Evolutionary conservation across 2,888 invertebrate genomes (phyloP).

Genomic region (Saturnia japonica): DNA sequence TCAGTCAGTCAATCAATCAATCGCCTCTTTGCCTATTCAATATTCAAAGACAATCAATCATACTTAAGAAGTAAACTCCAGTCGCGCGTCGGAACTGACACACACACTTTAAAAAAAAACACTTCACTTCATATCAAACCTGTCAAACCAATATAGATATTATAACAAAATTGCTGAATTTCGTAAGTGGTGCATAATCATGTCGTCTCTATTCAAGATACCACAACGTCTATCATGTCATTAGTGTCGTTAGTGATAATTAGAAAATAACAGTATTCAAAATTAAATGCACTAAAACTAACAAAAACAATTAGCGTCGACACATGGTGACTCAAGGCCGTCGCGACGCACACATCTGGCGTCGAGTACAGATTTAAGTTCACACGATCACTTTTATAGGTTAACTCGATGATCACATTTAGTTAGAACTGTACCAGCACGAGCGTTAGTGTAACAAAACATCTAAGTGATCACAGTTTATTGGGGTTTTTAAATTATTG

Average conservation of each 20-base stretch:
- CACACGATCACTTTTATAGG: constrained; percentile 39
- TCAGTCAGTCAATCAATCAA: no score
- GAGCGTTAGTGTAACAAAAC: neutral
- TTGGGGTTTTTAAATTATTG: neutral
- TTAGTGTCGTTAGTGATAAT: neutral
- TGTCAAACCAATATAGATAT: no score
- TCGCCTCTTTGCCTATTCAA: no score
- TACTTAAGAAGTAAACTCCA: no score
- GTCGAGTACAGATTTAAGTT: constrained; percentile 44
- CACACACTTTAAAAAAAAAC: no score
- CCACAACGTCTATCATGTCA: neutral
- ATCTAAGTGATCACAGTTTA: constrained; percentile 6
- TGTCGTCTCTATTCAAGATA: neutral
- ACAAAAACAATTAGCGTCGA: constrained; percentile 14
- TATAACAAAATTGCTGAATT: neutral
- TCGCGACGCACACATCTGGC: constrained; percentile 26
- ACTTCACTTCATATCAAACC: no score
- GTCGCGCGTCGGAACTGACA: no score
- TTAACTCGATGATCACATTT: constrained; percentile 16
- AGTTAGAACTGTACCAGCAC: neutral
- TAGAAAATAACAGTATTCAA: neutral
- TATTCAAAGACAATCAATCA: no score
- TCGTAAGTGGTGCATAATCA: neutral
- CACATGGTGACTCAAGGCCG: constrained; percentile 20
- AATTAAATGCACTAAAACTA: neutral